Percentiles rank a stretch among this genome's conserved stretches.
Evolutionary conservation across 2,888 invertebrate genomes (phyloP).

Genomic region (Crocallis elinguaria): DNA sequence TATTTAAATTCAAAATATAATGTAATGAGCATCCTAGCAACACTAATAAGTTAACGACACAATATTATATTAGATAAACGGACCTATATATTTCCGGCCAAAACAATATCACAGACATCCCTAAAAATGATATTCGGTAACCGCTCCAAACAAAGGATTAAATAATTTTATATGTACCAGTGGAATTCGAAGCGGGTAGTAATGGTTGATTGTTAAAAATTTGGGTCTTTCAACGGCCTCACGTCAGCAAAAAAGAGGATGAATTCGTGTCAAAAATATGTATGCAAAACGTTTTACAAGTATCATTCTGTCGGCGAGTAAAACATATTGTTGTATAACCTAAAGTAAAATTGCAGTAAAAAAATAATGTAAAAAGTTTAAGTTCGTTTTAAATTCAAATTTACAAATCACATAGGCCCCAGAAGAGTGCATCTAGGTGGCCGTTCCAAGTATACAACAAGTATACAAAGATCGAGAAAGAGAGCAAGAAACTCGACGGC

Average conservation of each 20-base stretch:
- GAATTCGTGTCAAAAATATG: neutral
- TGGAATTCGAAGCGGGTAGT: slow-evolving; percentile 7
- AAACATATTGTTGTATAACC: neutral
- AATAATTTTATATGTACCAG: slow-evolving; percentile 7
- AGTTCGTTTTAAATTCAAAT: no score
- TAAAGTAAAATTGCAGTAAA: no score
- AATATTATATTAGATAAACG: no score
- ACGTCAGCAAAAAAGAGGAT: neutral
- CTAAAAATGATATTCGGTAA: slow-evolving; percentile 1
- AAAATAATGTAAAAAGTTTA: no score
- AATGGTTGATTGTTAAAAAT: slow-evolving; percentile 10
- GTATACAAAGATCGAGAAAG: no score
- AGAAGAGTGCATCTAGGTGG: no score
- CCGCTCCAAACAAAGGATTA: slow-evolving; percentile 10
- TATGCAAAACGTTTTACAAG: neutral
- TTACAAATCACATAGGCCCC: no score
- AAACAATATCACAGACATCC: neutral
- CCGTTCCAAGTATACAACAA: no score
- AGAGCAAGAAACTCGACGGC: no score
- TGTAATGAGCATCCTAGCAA: no score
- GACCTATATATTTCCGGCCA: neutral
- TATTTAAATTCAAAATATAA: no score
- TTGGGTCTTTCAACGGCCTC: slow-evolving; percentile 1
- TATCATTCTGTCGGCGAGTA: neutral
- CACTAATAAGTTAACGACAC: no score